Conservation (phyloP, 1,140 invertebrate species). For the Matsumurasca onukii region DNA sequence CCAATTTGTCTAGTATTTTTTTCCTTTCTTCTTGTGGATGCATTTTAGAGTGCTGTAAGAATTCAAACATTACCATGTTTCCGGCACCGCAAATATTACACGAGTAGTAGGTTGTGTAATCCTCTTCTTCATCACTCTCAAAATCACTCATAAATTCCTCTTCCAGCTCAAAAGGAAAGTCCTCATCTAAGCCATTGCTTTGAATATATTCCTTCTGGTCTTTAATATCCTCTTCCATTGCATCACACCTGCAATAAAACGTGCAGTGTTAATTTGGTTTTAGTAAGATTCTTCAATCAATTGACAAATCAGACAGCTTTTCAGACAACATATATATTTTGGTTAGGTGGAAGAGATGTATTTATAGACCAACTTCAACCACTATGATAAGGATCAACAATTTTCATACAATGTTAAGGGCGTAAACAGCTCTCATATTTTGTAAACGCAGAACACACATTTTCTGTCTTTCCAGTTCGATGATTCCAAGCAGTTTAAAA, state of each 20-base stretch:
- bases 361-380: too few species aligned
- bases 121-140: conserved; percentile 18
- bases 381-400: too few species aligned
- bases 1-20: background rate
- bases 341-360: background rate
- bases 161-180: background rate
- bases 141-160: conserved; percentile 10
- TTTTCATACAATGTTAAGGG: too few species aligned
- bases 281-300: background rate
- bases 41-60: background rate
- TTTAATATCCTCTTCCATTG: background rate
- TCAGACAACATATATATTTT: background rate
- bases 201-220: background rate
- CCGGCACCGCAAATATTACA: conserved; percentile 2
- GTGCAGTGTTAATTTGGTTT: conserved; percentile 12
- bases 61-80: background rate
- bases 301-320: background rate
- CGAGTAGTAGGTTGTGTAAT: background rate
- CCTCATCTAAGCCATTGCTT: background rate
- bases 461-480: too few species aligned
- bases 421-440: too few species aligned
- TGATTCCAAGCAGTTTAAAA: too few species aligned
- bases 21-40: background rate
- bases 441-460: background rate
- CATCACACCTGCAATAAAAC: conserved; percentile 10